Evolutionary conservation across 2,888 invertebrate genomes (phyloP).

Genomic region (Alentia gelatinosa): DNA sequence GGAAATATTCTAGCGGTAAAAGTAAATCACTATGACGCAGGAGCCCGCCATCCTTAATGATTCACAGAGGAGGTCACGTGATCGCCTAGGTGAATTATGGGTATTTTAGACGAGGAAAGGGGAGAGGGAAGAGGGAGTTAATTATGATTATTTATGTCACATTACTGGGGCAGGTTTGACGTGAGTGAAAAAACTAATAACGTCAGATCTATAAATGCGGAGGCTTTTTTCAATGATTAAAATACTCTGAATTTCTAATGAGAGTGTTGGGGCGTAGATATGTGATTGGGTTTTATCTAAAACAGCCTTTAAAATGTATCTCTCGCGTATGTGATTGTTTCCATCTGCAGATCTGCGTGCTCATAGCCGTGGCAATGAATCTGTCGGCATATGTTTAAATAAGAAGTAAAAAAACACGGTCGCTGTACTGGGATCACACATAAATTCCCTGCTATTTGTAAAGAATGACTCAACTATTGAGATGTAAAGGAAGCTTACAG

Average conservation of each 20-base stretch:
- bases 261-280: not conserved
- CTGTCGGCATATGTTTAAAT: too few species aligned
- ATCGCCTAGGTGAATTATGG: not conserved
- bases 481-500: too few species aligned
- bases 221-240: not conserved
- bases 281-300: not conserved
- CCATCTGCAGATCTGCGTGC: not conserved
- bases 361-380: too few species aligned
- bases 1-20: not conserved
- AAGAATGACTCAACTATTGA: too few species aligned
- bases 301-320: not conserved
- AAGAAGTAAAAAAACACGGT: too few species aligned
- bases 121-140: not conserved
- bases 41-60: not conserved
- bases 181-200: not conserved
- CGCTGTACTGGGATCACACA: too few species aligned
- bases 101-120: not conserved
- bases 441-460: too few species aligned
- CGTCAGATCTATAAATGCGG: not conserved
- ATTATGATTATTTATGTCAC: conserved; percentile 26
- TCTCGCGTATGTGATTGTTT: not conserved
- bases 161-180: not conserved
- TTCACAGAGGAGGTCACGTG: not conserved
- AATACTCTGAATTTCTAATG: not conserved
- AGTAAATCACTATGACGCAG: not conserved